These are phyloP conservation scores for Mungos mungo DNA, from an alignment of 2,113 vertebrate genomes.

Conservation along the genomic window DNA sequence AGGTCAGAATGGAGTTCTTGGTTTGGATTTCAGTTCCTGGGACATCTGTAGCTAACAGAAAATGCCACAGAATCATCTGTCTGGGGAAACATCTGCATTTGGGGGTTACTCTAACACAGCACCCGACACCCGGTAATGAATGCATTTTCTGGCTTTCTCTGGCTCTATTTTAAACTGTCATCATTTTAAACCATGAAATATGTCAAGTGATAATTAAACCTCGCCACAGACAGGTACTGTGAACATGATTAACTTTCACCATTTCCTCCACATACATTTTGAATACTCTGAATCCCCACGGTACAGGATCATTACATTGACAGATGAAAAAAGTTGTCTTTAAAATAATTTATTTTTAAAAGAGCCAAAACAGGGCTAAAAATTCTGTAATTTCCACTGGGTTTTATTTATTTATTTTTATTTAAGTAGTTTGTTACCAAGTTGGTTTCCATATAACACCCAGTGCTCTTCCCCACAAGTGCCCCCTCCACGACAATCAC, in stretches of 20 bases:
- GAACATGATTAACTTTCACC: constrained; percentile 62
- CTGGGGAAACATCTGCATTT: neutral
- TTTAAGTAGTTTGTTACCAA: too few relatives aligned
- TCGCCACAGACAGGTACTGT: neutral
- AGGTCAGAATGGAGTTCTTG: neutral
- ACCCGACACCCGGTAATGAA: neutral
- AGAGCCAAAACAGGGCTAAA: constrained; percentile 11
- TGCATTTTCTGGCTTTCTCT: constrained; percentile 35
- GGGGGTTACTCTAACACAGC: constrained; percentile 16
- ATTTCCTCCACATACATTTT: neutral
- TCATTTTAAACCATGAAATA: constrained; percentile 65
- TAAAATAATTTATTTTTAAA: constrained; percentile 49
- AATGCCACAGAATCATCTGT: fast-evolving
- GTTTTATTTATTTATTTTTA: neutral
- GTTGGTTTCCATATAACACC: too few relatives aligned
- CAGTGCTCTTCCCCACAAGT: too few relatives aligned
- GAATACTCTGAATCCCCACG: constrained; percentile 36
- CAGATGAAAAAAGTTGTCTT: constrained; percentile 52
- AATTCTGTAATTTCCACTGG: neutral
- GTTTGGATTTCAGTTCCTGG: neutral
- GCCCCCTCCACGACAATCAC: too few relatives aligned
- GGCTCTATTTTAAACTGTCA: constrained; percentile 68
- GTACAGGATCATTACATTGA: constrained; percentile 42
- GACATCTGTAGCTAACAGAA: fast-evolving
- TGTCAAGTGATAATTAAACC: constrained; percentile 72